Conservation (phyloP, 2,797 vertebrate species). For the Pterois miles region DNA sequence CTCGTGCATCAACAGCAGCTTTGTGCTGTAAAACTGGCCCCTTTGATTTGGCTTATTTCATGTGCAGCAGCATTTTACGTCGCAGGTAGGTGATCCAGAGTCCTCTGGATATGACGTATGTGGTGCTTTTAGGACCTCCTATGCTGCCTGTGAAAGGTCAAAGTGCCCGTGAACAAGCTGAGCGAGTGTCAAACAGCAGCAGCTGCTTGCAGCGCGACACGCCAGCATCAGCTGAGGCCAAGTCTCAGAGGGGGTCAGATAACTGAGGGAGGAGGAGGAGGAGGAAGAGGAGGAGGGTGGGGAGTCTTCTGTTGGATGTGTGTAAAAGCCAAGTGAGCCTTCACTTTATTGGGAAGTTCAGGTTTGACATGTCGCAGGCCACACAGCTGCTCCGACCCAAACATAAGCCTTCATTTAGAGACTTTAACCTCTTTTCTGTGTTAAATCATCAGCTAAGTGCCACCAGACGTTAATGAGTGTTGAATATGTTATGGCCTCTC, state of each 20-base stretch:
- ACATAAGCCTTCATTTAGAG: neutral
- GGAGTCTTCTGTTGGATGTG: neutral
- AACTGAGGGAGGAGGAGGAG: neutral
- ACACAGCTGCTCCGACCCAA: neutral
- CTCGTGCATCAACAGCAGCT: conserved; percentile 55
- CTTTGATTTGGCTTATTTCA: conserved; percentile 45
- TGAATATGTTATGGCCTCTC: neutral
- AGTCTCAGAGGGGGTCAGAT: conserved; percentile 27
- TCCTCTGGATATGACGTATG: conserved; percentile 2
- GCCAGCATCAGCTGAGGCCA: conserved; percentile 35
- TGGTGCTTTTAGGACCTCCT: conserved; percentile 8
- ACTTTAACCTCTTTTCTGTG: neutral
- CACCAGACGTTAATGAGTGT: neutral
- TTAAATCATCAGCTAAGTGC: conserved; percentile 24
- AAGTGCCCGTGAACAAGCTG: conserved; percentile 40
- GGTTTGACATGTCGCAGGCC: conserved; percentile 19
- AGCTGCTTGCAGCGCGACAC: conserved; percentile 17
- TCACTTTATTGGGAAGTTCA: conserved; percentile 9
- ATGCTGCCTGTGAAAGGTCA: conserved; percentile 42
- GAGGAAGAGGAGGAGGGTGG: conserved; percentile 1
- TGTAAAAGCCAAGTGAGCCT: conserved; percentile 9
- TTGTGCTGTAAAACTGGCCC: conserved; percentile 54
- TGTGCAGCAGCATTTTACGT: conserved; percentile 10
- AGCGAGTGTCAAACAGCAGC: conserved; percentile 39
- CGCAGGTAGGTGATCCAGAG: conserved; percentile 34